A percentile compares a stretch with the other conserved stretches of the same genome.
Conservation (phyloP, 2,888 invertebrate genomes). For the Diaperis boleti region DNA sequence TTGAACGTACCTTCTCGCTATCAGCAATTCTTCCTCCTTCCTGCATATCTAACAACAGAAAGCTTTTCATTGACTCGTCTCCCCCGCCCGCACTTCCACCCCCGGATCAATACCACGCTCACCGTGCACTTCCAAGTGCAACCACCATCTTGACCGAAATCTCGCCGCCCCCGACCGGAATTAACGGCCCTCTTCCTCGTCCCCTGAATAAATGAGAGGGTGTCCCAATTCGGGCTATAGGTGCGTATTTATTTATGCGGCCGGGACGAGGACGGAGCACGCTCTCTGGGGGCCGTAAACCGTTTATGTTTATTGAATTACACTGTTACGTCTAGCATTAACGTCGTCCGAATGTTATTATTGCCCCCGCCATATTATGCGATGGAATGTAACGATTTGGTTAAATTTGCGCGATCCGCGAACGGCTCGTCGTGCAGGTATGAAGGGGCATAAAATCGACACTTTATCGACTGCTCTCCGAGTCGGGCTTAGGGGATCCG, state of each 20-base stretch:
- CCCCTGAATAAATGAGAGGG: slow-evolving; percentile 11
- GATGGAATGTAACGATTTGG: slow-evolving; percentile 36
- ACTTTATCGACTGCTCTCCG: slow-evolving; percentile 11
- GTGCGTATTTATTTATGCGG: slow-evolving; percentile 57
- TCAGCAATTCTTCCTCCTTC: no score
- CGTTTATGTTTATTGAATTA: slow-evolving; percentile 65
- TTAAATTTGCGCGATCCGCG: slow-evolving; percentile 36
- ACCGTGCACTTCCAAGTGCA: no score
- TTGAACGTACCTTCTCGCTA: no score
- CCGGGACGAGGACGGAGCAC: slow-evolving; percentile 58
- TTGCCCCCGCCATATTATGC: slow-evolving; percentile 53
- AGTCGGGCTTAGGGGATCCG: no score
- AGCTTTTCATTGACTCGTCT: no score
- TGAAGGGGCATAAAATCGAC: slow-evolving; percentile 11
- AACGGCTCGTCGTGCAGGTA: slow-evolving; percentile 24
- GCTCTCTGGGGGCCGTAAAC: slow-evolving; percentile 63
- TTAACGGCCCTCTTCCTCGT: no score
- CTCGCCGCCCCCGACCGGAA: neutral
- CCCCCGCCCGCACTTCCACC: no score
- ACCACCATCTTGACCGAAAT: neutral
- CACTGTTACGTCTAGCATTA: slow-evolving; percentile 64
- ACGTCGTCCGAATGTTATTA: slow-evolving; percentile 59
- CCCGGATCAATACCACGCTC: no score
- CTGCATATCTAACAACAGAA: no score
- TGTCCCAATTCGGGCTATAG: slow-evolving; percentile 8